phyloP scores from a whole-genome alignment of 2,888 invertebrate genomes.

The Microdon myrmicae region DNA sequence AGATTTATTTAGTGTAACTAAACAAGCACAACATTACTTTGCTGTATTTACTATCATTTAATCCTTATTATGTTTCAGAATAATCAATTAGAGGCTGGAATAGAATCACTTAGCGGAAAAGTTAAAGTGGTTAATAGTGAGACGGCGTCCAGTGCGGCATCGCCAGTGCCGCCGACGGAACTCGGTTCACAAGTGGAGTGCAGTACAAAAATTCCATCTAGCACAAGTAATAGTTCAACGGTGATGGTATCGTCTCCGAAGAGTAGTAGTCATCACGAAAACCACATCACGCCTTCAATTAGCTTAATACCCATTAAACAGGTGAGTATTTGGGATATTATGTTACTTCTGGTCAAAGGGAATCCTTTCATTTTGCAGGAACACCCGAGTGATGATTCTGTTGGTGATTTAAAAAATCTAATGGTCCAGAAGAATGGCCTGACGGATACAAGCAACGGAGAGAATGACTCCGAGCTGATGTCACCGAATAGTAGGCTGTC shows the following conservation, averaged over 20 bases:
- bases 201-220: conserved; percentile 61
- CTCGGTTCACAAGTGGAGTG: conserved; percentile 57
- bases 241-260: conserved; percentile 55
- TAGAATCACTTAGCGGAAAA: conserved; percentile 16
- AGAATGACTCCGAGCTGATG: conserved; percentile 62
- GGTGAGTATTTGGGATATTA: conserved; percentile 62
- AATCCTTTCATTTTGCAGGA: too few relatives aligned
- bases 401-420: conserved; percentile 47
- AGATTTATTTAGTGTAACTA: conserved; percentile 70
- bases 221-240: conserved; percentile 57
- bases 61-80: conserved; percentile 16
- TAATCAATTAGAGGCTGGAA: conserved; percentile 25
- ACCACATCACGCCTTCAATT: conserved; percentile 82
- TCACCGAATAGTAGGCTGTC: conserved; percentile 77
- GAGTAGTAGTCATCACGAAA: conserved; percentile 63
- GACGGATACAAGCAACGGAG: conserved; percentile 65
- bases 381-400: conserved; percentile 57
- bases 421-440: conserved; percentile 25
- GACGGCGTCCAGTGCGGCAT: conserved; percentile 59
- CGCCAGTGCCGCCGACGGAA: conserved; percentile 72
- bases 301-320: conserved; percentile 88
- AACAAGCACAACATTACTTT: conserved; percentile 56
- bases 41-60: not conserved
- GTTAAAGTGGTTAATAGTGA: conserved; percentile 21
- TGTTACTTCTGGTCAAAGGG: too few relatives aligned